Conservation (phyloP, 2,888 invertebrate species). For the Orchesella flavescens region DNA sequence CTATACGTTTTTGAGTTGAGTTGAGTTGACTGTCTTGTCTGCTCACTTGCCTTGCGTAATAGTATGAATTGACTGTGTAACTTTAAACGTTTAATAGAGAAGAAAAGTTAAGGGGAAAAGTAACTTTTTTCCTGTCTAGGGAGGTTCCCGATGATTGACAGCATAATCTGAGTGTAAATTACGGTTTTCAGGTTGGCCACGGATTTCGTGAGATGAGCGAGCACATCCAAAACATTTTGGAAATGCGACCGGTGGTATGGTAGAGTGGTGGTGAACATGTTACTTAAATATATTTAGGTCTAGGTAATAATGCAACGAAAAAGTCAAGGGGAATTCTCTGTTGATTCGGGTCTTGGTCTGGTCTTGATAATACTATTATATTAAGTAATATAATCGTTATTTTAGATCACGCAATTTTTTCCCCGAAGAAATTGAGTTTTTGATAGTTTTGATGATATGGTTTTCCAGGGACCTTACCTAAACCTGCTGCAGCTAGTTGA, state of each 20-base stretch:
- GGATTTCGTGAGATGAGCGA: slow-evolving; percentile 71
- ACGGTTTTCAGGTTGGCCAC: slow-evolving; percentile 71
- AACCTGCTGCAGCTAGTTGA: too few relatives aligned
- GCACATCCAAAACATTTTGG: slow-evolving; percentile 27
- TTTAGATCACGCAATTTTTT: slow-evolving; percentile 68
- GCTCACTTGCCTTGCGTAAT: too few relatives aligned
- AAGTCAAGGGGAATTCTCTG: slow-evolving; percentile 20
- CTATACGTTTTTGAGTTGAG: too few relatives aligned
- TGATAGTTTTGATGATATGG: background rate
- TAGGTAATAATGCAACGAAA: slow-evolving; percentile 7
- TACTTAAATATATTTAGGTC: too few relatives aligned
- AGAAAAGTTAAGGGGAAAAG: slow-evolving; percentile 4
- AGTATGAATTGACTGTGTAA: too few relatives aligned
- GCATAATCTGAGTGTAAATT: slow-evolving; percentile 73
- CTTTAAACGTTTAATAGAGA: too few relatives aligned
- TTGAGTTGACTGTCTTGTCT: too few relatives aligned
- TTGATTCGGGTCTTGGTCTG: slow-evolving; percentile 28
- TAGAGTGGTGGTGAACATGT: too few relatives aligned
- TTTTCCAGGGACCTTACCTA: too few relatives aligned
- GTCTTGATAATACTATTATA: too few relatives aligned
- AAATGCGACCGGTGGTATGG: background rate
- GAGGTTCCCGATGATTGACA: slow-evolving; percentile 72
- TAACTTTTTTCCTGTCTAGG: slow-evolving; percentile 12
- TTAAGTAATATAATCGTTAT: slow-evolving; percentile 71
- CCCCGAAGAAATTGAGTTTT: background rate